Base-by-base conservation (phyloP, 2,888 invertebrate genomes). In the Tuta absoluta region DNA sequence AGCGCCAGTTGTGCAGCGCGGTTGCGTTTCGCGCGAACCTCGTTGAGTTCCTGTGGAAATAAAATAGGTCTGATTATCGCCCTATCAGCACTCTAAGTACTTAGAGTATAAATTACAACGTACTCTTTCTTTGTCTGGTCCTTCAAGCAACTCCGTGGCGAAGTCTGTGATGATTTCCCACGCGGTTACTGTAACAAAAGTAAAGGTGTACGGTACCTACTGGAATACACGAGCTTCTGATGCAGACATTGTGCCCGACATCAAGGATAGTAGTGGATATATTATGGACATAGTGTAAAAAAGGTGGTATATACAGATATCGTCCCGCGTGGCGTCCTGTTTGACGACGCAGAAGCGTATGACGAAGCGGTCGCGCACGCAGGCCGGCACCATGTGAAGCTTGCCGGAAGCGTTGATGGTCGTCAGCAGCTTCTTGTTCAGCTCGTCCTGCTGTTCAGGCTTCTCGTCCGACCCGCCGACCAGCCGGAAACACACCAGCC, bases 301-400 rank as follows among this genome's bases (percentile, higher is more conserved):
- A 3, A 17, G 45, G 1, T 45, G n/a, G 19, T 17, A 28, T 41
- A 71, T 84, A 95, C 96, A 95, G 68, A 97, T 95, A 79, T 97
- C 97, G 65, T 94, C 95, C 58, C 96, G 95, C 0, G 94, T 95
- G 10, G 98, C 97, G 82, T 97, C 95, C 82, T 98, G 97, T 2
- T 98, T 95, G 53, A 98, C 97, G 0, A 98, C 96, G 80, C 98
- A 98, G 90, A 99, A 99, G 65, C 98, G 93, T 74, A 98, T 98
- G 61, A 98, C 96, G 81, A 96, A 98, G 75, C 95, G 95, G 60
- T 98, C 98, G 77, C 97, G 96, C 21, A 98, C 95, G 56, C 94
- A 95, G 0, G 98, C 97, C 0, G 98, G 98, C 12, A 98, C 98
- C 98, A 99, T 99, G 85, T 99, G 99, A 67, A 99, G 91, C 84